phyloP scores from a whole-genome alignment of 1,140 invertebrate genomes.

The Rhizoglyphus robini region DNA sequence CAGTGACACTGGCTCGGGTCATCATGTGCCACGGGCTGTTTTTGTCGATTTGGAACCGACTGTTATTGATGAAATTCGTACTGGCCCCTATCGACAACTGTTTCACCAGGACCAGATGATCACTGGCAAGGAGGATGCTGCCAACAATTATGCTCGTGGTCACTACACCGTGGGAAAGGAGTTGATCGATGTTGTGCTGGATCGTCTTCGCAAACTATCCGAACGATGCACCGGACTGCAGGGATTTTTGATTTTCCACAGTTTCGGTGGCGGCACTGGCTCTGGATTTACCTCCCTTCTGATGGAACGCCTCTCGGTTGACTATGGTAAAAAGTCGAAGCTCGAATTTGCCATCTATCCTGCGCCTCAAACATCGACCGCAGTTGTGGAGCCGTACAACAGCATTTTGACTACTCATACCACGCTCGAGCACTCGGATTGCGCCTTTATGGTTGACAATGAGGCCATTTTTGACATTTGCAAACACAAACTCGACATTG shows the following conservation, averaged over 20 bases:
- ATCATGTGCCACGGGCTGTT: constrained; percentile 65
- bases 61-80: constrained; percentile 59
- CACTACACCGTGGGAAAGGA: constrained; percentile 48
- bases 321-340: no score
- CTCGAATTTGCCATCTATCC: no score
- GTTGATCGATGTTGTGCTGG: constrained; percentile 58
- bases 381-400: no score
- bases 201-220: constrained; percentile 39
- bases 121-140: constrained; percentile 49
- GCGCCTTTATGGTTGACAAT: constrained; percentile 61
- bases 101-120: constrained; percentile 55
- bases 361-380: constrained; percentile 51
- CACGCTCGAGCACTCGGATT: constrained; percentile 61
- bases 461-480: no score
- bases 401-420: constrained; percentile 62
- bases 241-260: constrained; percentile 41
- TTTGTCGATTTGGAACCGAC: constrained; percentile 78
- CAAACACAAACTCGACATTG: no score
- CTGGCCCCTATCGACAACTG: constrained; percentile 47
- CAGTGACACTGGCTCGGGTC: constrained; percentile 70
- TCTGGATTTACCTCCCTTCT: constrained; percentile 59
- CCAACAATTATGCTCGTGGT: constrained; percentile 45
- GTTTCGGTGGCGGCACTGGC: no score
- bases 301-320: constrained; percentile 49
- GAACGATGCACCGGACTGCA: constrained; percentile 34